Base-by-base conservation (phyloP, 2,113 vertebrate genomes). In the Chrysemys picta region DNA sequence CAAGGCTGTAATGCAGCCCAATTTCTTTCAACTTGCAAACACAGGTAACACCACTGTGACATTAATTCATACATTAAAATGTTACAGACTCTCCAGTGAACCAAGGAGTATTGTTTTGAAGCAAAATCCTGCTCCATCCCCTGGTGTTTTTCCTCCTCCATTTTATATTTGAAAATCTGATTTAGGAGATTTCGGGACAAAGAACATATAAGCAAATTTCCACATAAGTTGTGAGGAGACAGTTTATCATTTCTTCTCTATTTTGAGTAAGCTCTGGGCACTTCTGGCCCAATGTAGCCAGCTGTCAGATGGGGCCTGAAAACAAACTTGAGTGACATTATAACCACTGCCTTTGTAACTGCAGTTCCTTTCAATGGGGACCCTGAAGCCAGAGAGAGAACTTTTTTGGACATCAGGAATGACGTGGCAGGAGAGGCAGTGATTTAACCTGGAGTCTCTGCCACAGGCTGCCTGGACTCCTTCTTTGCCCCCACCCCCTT, bases 371-470 rank as follows among this genome's bases (percentile, higher is more conserved):
- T 53, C 47, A 92, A 53, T 42, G 38, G 85, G 54, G 49, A 53
- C n/a, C 84, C 69, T 65, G 85, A 25, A 79, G 56, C 27, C 56
- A 84, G 69, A 88, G 65, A 54, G 25, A 49, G 35, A 72, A 72
- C 76, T 59, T 79, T 54, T 53, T 82, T 50, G 17, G 87, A 91
- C 85, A 78, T 42, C 96, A 94, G 90, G 84, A 94, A 94, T 98
- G 98, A 98, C 98, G 98, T 98, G 98, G 98, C 98, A 98, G 42
- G 93, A 88, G 93, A 95, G 95, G 93, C 95, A 95, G 93, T 95
- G 91, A 91, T 84, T 93, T 94, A 96, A 96, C 96, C 94, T 56
- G 85, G 85, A 94, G 94, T 49, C 89, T 87, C 93, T 79, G 69
- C 89, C 87, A 88, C 53, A 50, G 52, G 80, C 89, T 50, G 82